Conservation (phyloP, 1,140 invertebrate species). For the Caerostris darwini region DNA sequence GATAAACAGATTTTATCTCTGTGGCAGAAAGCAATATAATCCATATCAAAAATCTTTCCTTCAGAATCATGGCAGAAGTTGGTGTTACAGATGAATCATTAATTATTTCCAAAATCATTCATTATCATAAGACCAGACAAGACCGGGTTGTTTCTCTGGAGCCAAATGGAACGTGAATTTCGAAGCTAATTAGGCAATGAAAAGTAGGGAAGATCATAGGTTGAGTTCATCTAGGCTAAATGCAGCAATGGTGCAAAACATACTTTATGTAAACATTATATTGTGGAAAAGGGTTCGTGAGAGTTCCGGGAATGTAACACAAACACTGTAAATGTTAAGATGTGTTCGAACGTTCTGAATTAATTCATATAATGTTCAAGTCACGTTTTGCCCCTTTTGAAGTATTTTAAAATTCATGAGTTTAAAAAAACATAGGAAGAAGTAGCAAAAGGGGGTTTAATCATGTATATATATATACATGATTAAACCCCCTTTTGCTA, state of each 20-base stretch:
- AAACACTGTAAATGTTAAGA: no score
- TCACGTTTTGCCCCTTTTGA: no score
- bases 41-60: not conserved
- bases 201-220: conserved; percentile 35
- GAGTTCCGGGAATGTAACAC: not conserved
- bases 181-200: conserved; percentile 28
- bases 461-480: no score
- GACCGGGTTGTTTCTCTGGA: not conserved
- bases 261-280: not conserved
- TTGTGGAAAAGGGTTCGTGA: not conserved
- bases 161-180: conserved; percentile 24
- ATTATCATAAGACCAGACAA: not conserved
- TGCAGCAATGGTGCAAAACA: not conserved
- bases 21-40: not conserved
- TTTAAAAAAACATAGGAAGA: no score
- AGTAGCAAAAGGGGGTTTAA: no score
- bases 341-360: no score
- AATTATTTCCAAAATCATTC: not conserved
- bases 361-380: no score
- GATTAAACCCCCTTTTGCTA: no score
- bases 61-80: not conserved
- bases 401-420: no score
- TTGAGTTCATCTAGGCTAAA: not conserved
- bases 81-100: not conserved
- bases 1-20: not conserved